Evolutionary conservation across 2,888 invertebrate species (phyloP).

Genomic region (Coelinius sp.): DNA sequence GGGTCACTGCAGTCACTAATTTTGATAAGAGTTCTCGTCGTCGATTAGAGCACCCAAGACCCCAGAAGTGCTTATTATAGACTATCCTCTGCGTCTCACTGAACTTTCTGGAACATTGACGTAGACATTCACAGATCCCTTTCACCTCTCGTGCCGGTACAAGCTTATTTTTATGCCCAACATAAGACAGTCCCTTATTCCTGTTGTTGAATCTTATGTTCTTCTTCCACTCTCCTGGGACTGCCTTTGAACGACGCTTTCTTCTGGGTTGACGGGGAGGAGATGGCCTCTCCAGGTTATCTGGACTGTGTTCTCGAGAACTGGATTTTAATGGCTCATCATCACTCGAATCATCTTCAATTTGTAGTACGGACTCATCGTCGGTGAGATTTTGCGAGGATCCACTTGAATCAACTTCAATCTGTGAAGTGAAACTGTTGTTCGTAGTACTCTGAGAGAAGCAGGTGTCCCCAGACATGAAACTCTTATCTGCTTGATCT

Average conservation of each 20-base stretch:
- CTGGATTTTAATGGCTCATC: neutral
- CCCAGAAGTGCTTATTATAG: neutral
- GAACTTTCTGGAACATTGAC: neutral
- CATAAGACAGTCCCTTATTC: neutral
- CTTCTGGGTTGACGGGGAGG: neutral
- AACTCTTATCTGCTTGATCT: neutral
- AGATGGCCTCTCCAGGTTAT: neutral
- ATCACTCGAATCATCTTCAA: neutral
- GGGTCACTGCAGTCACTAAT: neutral
- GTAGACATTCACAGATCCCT: neutral
- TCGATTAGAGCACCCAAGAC: neutral
- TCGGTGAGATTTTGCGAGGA: neutral
- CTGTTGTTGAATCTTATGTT: neutral
- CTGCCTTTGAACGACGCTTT: neutral
- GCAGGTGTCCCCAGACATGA: no score
- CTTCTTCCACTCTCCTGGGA: neutral
- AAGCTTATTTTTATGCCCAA: neutral
- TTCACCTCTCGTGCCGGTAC: neutral
- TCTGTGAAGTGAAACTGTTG: neutral
- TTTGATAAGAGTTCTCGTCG: neutral
- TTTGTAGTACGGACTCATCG: neutral
- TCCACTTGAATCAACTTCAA: neutral
- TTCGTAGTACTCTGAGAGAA: neutral
- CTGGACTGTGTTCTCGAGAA: neutral
- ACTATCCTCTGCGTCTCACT: neutral